Percentiles rank a stretch among this genome's conserved stretches.
phyloP scores from a whole-genome alignment of 30 jellyfish, hydroid and myxozoan species.

The Turritopsis rubra region DNA sequence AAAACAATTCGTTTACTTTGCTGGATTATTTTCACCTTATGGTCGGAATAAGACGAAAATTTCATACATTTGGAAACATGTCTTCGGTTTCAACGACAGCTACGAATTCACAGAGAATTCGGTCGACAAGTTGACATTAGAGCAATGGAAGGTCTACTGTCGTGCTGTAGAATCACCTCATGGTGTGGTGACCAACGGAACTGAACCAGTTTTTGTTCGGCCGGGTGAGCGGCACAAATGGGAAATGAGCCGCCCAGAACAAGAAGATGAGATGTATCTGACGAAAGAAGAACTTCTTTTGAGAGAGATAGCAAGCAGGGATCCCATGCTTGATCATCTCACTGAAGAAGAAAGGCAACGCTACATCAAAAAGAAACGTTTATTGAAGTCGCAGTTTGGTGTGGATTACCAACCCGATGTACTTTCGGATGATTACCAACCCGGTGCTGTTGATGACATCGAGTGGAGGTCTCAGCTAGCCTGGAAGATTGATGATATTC shows the following conservation, averaged over 20 bases:
- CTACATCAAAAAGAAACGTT: background rate
- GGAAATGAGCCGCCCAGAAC: background rate
- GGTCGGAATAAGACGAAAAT: constrained; percentile 47
- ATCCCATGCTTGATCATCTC: constrained; percentile 7
- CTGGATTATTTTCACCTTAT: constrained; percentile 34
- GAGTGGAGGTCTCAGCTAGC: constrained; percentile 11
- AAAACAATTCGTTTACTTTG: constrained; percentile 51
- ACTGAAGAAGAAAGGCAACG: background rate
- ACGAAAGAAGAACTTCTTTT: background rate
- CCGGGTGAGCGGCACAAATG: constrained; percentile 53
- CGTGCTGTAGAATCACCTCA: constrained; percentile 78
- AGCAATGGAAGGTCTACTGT: constrained; percentile 45
- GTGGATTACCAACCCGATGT: constrained; percentile 6
- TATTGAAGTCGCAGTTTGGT: constrained; percentile 24
- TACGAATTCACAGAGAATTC: constrained; percentile 44
- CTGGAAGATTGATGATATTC: constrained; percentile 16
- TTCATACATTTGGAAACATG: constrained; percentile 26
- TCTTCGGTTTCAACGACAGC: constrained; percentile 27
- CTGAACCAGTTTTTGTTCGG: constrained; percentile 42
- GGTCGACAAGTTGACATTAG: constrained; percentile 34
- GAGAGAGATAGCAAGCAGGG: background rate
- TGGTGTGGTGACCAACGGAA: constrained; percentile 81
- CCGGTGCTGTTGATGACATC: background rate
- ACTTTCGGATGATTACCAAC: too few relatives aligned
- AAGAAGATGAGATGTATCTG: constrained; percentile 10